Base-by-base conservation (phyloP, 2,888 invertebrate genomes). In the Chymomyza fuscimana region DNA sequence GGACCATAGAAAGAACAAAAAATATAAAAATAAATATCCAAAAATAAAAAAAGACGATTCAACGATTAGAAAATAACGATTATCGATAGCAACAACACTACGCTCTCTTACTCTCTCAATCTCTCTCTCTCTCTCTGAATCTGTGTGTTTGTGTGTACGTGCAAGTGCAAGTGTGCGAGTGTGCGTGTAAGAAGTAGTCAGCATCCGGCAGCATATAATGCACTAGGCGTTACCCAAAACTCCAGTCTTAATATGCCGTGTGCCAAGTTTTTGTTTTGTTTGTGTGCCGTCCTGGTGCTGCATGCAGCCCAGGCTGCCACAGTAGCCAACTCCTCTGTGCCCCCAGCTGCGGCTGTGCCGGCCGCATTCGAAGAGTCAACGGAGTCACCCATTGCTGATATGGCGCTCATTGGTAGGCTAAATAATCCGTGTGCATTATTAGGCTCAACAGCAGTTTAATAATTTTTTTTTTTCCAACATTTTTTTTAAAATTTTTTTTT, bases 321-420 rank as follows among this genome's bases (percentile, higher is more conserved):
- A 46, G 52, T 59, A 25, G 67, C 68, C 63, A 66, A 69, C 54
- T 72, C 74, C 64, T 69, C 65, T 46, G 10, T 9, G 7, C 58
- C 46, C 25, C 63, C 29, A 25, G 70, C 72, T 1, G 32, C 19
- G 5, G 67, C 22, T 54, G 54, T 65, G 60, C 66, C 75, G 19
- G 73, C 74, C 69, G 54, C 58, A 5, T 63, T 76, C 50, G 88
- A 88, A 73, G 82, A 85, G 67, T 81, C 89, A 36, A 90, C 90
- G 67, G 86, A 81, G 59, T 89, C 90, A 12, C 85, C 90, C 59
- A 80, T 88, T 64, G 90, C 87, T 64, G 88, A 89, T 60, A 87
- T 88, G 80, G 81, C 86, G 62, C 77, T 87, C 70, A 80, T 83
- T 70, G 89, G 89, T 89, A 85, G 89, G 90, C 82, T 74, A 56